A percentile compares a stretch with the other conserved stretches of the same genome.
Evolutionary conservation across 2,888 invertebrate species (phyloP).

Genomic region (Azorinus chamasolen): DNA sequence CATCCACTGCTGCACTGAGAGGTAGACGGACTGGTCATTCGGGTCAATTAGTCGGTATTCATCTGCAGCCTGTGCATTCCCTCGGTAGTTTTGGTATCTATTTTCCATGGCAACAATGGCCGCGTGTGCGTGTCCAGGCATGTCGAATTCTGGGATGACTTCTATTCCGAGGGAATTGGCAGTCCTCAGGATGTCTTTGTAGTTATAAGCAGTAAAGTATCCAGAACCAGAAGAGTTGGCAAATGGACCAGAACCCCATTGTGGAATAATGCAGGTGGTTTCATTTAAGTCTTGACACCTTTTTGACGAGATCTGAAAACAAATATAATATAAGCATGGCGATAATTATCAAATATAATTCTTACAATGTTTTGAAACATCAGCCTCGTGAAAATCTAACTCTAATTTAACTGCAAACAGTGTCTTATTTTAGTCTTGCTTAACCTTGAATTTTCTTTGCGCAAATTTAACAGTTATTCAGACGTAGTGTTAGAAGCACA

Average conservation of each 20-base stretch:
- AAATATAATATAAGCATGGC: too few relatives aligned
- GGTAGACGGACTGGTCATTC: slow-evolving; percentile 67
- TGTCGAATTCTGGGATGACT: slow-evolving; percentile 84
- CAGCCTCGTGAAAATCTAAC: too few relatives aligned
- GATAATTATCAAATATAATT: too few relatives aligned
- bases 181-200: slow-evolving; percentile 77
- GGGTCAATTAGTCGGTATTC: slow-evolving; percentile 71
- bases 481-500: too few relatives aligned
- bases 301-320: slow-evolving; percentile 66
- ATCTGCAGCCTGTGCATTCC: slow-evolving; percentile 53
- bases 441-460: too few relatives aligned
- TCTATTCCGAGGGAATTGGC: slow-evolving; percentile 79
- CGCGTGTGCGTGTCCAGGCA: slow-evolving; percentile 83
- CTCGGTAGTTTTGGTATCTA: slow-evolving; percentile 54
- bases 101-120: slow-evolving; percentile 82
- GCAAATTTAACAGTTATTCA: too few relatives aligned
- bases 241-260: slow-evolving; percentile 77
- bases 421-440: too few relatives aligned
- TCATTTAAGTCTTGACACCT: slow-evolving; percentile 73
- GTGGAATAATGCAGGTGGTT: slow-evolving; percentile 72
- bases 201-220: slow-evolving; percentile 70
- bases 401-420: too few relatives aligned
- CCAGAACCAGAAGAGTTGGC: slow-evolving; percentile 69
- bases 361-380: too few relatives aligned
- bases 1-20: slow-evolving; percentile 74